Base-by-base conservation (phyloP, 2,113 vertebrate species). In the Ctenomys sociabilis region DNA sequence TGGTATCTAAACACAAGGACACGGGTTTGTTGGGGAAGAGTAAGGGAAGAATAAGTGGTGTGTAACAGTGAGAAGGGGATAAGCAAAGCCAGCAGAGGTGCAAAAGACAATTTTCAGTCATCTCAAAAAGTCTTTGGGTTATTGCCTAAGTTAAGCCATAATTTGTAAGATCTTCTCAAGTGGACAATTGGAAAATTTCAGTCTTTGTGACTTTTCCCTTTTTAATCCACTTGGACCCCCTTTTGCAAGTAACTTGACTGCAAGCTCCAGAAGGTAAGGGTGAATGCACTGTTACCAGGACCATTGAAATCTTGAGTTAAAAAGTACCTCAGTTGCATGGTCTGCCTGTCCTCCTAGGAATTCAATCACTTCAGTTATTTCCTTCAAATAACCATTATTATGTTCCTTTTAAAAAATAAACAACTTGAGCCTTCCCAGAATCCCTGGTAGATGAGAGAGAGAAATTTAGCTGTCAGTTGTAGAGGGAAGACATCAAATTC, bases 341-440 rank as follows among this genome's bases (percentile, higher is more conserved):
- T n/a, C 68, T 49, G 78, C 85, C 91, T 78, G 88, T 70, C 92
- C 70, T 59, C 93, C 66, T 9, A 54, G 84, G 70, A 90, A 95
- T 91, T 91, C 95, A 96, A 37, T 97, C 87, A 93, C 95, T 37
- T 75, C 6, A 19, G 89, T 90, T 85, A 93, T 97, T 97, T 96
- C 92, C 97, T 96, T 94, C 95, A 95, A 97, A 97, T 94, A 96
- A 93, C 91, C 12, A 0, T 96, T 87, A 94, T 97, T 95, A 93
- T 37, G 64, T 96, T 94, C 45, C 84, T 96, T 95, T 35, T 73
- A 97, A 72, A 96, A 97, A 97, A 95, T 91, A 97, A 97, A 97
- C 89, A 93, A 88, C 75, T 91, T 54, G 5, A 52, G 88, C 5
- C 88, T 90, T 93, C 86, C 72, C 84, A 96, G 96, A 93, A 94